Evolutionary conservation across 2,113 vertebrate genomes (phyloP), one percentile per base, ranked within the genome.

Genomic region (Stercorarius parasiticus): DNA sequence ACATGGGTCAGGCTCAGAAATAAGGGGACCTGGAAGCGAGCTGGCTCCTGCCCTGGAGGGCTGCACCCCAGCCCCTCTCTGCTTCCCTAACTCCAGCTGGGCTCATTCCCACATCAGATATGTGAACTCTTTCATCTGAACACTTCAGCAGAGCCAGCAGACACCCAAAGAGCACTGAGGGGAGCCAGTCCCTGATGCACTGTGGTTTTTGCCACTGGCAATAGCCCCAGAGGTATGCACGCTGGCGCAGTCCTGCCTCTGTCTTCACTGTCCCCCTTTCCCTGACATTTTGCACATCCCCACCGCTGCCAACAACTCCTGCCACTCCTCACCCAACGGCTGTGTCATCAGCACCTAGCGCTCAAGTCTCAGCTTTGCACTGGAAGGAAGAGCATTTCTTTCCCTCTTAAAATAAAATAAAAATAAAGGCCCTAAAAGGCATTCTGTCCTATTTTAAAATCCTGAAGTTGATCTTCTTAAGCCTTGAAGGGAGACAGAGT

Each of bases 391-490:
- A 82, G 6, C 18, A 30, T 82, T 86, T 53, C 5, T 83, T 74
- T 86, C 50, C 27, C 11, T 92, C 59, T 66, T 77, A 79, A 79
- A 84, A 71, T 82, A 71, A 92, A 93, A 92, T 82, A 70, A 88
- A 94, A 91, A 84, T 80, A 71, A 95, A 86, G 49, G 38, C 61
- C 76, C 53, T 95, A 95, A 93, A 94, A 96, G 65, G 74, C 58
- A 26, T 93, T 82, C 82, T 97, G 92, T 82, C 93, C 96, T 97
- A 93, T 96, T 98, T 96, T 95, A 94, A 96, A 77, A 94, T 56
- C 83, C 91, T 93, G 26, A 90, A 97, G 69, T 95, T 88, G 91
- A 96, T 96, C 94, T 96, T 95, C 94, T 91, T 97, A 97, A 92
- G 77, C 58, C 53, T 96, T 0, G 5, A 70, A 95, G 65, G 71